A percentile compares a stretch with the other conserved stretches of the same genome.
Evolutionary conservation across 2,113 vertebrate genomes (phyloP).

Genomic region (Anguilla japonica): DNA sequence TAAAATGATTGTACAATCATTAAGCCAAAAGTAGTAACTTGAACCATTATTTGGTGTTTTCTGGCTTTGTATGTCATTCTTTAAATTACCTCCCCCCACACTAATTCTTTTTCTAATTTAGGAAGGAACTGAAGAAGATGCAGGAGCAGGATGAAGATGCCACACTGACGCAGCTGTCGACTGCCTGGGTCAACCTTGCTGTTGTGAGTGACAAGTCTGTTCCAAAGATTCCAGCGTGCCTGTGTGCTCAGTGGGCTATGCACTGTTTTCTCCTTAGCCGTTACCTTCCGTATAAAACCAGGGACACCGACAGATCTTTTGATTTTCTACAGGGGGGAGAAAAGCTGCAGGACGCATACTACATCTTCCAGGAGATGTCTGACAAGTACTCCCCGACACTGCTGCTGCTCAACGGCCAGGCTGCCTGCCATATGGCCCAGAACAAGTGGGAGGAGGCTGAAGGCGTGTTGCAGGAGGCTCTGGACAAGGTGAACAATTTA

Average conservation of each 20-base stretch:
- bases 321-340: conserved; percentile 80
- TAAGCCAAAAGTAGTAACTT: neutral
- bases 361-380: conserved; percentile 97
- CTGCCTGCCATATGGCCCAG: conserved; percentile 88
- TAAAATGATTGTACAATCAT: neutral
- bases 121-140: conserved; percentile 97
- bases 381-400: conserved; percentile 89
- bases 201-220: conserved; percentile 66
- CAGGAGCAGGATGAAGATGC: conserved; percentile 94
- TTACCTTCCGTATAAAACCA: neutral
- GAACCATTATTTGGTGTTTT: neutral
- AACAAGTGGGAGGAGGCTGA: conserved; percentile 94
- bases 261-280: neutral
- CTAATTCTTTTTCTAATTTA: conserved; percentile 42
- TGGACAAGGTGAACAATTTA: conserved; percentile 75
- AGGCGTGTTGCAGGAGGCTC: conserved; percentile 82
- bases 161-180: conserved; percentile 90
- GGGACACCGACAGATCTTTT: neutral
- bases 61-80: neutral
- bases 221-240: neutral
- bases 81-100: neutral
- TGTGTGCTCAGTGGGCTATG: neutral
- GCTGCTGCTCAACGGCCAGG: conserved; percentile 89
- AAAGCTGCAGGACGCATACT: conserved; percentile 93
- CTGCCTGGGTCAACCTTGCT: conserved; percentile 91